phyloP scores from a whole-genome alignment of 2,888 invertebrate genomes.

The Elmis aenea region DNA sequence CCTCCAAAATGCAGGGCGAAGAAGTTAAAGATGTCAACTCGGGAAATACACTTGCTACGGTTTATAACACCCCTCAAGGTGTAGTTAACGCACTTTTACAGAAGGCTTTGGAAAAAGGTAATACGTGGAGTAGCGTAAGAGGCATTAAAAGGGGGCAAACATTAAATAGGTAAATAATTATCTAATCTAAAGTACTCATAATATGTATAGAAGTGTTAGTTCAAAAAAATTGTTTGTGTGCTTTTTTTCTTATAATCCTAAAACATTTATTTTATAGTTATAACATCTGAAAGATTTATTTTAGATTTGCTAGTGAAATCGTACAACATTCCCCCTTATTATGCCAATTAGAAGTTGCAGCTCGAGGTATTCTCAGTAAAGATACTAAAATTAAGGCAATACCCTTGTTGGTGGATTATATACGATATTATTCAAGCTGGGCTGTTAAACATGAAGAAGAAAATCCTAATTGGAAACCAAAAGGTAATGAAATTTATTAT shows the following conservation, averaged over 20 bases:
- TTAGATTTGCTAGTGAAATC: slow-evolving; percentile 48
- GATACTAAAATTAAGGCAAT: slow-evolving; percentile 46
- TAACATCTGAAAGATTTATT: slow-evolving; percentile 6
- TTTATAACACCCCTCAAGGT: slow-evolving; percentile 22
- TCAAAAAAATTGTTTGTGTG: too few species aligned
- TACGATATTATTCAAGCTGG: slow-evolving; percentile 52
- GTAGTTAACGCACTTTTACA: slow-evolving; percentile 31
- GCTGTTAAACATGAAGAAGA: slow-evolving; percentile 44
- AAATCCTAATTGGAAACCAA: slow-evolving; percentile 43
- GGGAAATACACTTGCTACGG: slow-evolving; percentile 17
- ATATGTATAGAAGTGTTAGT: too few species aligned
- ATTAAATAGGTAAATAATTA: slow-evolving; percentile 30
- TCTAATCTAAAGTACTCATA: too few species aligned
- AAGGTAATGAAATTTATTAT: too few species aligned
- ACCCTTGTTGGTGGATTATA: slow-evolving; percentile 45
- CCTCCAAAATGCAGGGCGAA: too few species aligned
- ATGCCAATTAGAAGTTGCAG: slow-evolving; percentile 47
- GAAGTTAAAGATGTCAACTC: slow-evolving; percentile 17
- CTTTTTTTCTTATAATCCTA: too few species aligned
- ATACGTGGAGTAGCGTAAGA: slow-evolving; percentile 20
- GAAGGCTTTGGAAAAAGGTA: slow-evolving; percentile 15
- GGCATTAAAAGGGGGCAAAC: slow-evolving; percentile 30
- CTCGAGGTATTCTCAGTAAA: slow-evolving; percentile 45
- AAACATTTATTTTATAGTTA: slow-evolving; percentile 1
- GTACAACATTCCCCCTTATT: slow-evolving; percentile 48